Percentiles rank a stretch among this genome's conserved stretches.
These are phyloP conservation scores for Lypha dubia DNA, from an alignment of 2,888 invertebrate species.

Conservation along the genomic window DNA sequence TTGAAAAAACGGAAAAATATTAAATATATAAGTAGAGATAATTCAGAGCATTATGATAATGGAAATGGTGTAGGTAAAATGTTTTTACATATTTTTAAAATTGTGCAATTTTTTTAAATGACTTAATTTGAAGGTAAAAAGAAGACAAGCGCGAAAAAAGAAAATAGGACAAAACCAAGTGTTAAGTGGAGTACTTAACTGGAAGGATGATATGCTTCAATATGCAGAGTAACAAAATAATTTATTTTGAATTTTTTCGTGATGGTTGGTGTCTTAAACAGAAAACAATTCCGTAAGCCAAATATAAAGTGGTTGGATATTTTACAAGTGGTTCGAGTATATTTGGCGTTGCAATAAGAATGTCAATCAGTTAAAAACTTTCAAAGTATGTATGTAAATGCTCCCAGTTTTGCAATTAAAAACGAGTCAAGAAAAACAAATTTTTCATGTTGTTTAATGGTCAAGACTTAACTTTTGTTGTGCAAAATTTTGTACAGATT, in stretches of 20 bases:
- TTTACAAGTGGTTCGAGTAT: background rate
- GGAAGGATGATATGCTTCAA: background rate
- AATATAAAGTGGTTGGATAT: background rate
- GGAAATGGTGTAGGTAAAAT: conserved; percentile 45
- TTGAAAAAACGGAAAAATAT: too few relatives aligned
- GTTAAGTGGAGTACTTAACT: conserved; percentile 38
- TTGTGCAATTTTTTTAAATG: conserved; percentile 34
- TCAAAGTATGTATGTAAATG: background rate
- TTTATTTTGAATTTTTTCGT: background rate
- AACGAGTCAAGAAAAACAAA: background rate
- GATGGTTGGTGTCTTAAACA: conserved; percentile 6
- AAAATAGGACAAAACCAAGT: conserved; percentile 31
- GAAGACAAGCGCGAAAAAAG: conserved; percentile 27
- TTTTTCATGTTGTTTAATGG: conserved; percentile 9
- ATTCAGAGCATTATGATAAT: background rate
- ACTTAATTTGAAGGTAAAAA: conserved; percentile 27
- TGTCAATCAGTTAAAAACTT: background rate
- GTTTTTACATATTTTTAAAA: conserved; percentile 24
- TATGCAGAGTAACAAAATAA: conserved; percentile 2
- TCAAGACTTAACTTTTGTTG: conserved; percentile 1
- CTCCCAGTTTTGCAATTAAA: background rate
- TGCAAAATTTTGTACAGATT: background rate
- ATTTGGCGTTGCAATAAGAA: background rate
- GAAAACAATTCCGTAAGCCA: background rate
- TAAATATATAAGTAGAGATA: too few relatives aligned